These are phyloP conservation scores for Amiota communis DNA, from an alignment of 2,888 invertebrate genomes.

Conservation along the genomic window DNA sequence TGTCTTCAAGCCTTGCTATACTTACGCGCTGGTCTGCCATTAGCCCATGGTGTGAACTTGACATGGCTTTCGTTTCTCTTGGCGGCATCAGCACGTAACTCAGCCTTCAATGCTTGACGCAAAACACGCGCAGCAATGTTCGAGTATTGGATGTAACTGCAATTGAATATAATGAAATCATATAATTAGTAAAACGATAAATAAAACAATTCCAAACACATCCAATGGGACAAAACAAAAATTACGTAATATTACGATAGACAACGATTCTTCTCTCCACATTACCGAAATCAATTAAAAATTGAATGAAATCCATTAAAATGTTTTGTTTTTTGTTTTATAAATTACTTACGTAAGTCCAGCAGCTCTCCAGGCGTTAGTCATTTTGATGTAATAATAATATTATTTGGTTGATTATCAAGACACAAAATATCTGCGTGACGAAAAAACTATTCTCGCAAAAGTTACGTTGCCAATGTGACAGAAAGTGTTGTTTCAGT, in stretches of 20 bases:
- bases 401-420: not conserved
- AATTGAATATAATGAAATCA: constrained; percentile 17
- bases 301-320: too few relatives aligned
- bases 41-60: constrained; percentile 89
- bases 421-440: too few relatives aligned
- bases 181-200: constrained; percentile 11
- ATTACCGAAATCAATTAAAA: not conserved
- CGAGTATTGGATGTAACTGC: constrained; percentile 96
- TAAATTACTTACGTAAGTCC: constrained; percentile 84
- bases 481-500: too few relatives aligned
- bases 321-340: too few relatives aligned
- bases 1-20: constrained; percentile 51
- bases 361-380: constrained; percentile 83
- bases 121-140: constrained; percentile 91
- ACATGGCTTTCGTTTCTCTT: constrained; percentile 85
- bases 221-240: constrained; percentile 39
- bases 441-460: too few relatives aligned
- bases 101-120: constrained; percentile 85
- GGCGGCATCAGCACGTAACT: constrained; percentile 81
- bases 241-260: constrained; percentile 55
- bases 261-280: not conserved
- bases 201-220: not conserved
- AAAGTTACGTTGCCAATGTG: too few relatives aligned
- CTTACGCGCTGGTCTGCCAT: constrained; percentile 91
- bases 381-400: constrained; percentile 77